A percentile compares a stretch with the other conserved stretches of the same genome.
Evolutionary conservation across 2,888 invertebrate species (phyloP).

Genomic region (Smittia aterrima): DNA sequence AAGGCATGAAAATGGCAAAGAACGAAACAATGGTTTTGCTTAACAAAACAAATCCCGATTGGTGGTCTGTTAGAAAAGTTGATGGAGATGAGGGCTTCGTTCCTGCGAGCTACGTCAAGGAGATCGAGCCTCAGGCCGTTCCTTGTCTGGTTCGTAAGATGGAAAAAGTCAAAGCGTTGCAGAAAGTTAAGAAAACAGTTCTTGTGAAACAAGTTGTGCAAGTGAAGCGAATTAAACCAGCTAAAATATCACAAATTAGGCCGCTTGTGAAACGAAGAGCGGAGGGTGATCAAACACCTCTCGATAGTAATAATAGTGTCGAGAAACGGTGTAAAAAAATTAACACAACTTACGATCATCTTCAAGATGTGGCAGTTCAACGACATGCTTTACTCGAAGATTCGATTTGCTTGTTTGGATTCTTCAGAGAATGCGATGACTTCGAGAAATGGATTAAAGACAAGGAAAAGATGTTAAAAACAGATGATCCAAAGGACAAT

Average conservation of each 20-base stretch:
- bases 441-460: constrained; percentile 98
- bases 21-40: constrained; percentile 91
- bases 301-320: constrained; percentile 70
- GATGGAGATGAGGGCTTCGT: constrained; percentile 95
- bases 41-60: constrained; percentile 93
- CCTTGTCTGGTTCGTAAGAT: constrained; percentile 79
- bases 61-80: constrained; percentile 97
- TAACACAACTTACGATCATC: constrained; percentile 76
- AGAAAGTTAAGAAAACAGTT: constrained; percentile 86
- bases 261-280: constrained; percentile 53
- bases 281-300: constrained; percentile 49
- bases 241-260: constrained; percentile 50
- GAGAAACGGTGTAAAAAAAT: constrained; percentile 77
- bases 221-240: constrained; percentile 63
- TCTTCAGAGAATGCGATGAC: constrained; percentile 95
- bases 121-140: constrained; percentile 84
- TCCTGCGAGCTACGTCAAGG: constrained; percentile 93
- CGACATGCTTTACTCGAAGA: constrained; percentile 85
- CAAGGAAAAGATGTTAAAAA: constrained; percentile 81
- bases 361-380: constrained; percentile 74
- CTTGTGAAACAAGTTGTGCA: constrained; percentile 83
- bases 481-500: constrained; percentile 81
- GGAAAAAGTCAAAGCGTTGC: constrained; percentile 77
- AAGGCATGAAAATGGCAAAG: constrained; percentile 88
- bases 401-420: constrained; percentile 86